A percentile compares a stretch with the other conserved stretches of the same genome.
Conservation (phyloP, 2,888 invertebrate genomes). For the Chymomyza amoena region DNA sequence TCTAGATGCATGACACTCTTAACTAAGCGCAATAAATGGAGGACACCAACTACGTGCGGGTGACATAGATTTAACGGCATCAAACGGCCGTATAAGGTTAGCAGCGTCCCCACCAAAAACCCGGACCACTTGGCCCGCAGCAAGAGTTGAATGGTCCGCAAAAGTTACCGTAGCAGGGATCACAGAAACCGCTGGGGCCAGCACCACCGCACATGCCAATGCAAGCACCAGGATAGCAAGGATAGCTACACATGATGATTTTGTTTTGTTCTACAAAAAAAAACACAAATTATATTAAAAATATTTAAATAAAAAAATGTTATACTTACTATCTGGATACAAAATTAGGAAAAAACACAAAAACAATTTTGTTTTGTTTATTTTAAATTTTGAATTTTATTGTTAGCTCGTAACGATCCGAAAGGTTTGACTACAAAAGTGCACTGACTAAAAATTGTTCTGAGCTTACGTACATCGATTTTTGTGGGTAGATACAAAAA, state of each 20-base stretch:
- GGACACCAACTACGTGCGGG: too few species aligned
- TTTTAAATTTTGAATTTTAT: neutral
- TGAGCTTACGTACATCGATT: neutral
- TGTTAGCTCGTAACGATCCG: constrained; percentile 7
- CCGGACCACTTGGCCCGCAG: constrained; percentile 42
- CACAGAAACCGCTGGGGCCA: constrained; percentile 42
- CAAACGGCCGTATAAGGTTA: neutral
- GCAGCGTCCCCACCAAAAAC: constrained; percentile 39
- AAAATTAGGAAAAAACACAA: neutral
- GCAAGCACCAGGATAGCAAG: constrained; percentile 48
- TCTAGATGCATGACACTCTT: too few species aligned
- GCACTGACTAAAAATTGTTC: neutral
- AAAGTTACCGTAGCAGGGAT: constrained; percentile 41
- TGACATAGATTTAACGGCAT: too few species aligned
- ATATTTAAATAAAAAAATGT: neutral
- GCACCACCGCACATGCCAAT: constrained; percentile 45
- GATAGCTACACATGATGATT: constrained; percentile 25
- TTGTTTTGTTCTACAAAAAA: neutral
- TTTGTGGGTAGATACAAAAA: neutral
- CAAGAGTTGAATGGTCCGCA: constrained; percentile 45
- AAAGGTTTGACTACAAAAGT: constrained; percentile 5
- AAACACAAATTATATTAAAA: neutral
- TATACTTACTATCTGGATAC: neutral
- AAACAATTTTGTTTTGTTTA: neutral
- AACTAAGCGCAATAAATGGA: too few species aligned